phyloP scores from a whole-genome alignment of 2,797 vertebrate genomes.

The Clamator glandarius region DNA sequence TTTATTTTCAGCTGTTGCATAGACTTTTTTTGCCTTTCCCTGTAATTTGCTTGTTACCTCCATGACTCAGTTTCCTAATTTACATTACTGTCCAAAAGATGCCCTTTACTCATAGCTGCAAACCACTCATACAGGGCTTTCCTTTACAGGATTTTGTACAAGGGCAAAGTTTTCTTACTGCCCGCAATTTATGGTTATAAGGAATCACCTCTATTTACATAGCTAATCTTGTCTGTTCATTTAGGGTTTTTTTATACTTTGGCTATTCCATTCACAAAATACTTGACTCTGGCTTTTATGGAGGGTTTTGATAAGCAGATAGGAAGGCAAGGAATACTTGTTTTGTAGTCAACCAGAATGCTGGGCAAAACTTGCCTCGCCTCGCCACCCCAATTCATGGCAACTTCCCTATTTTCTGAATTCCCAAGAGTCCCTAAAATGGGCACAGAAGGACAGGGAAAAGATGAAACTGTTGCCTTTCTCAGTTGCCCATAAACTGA shows the following conservation, averaged over 20 bases:
- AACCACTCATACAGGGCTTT: not conserved
- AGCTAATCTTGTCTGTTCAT: not conserved
- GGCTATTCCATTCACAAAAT: not conserved
- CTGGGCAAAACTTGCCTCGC: not conserved
- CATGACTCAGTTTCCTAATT: not conserved
- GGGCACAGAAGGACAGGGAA: not conserved
- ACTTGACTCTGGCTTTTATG: not conserved
- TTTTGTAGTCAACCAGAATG: not conserved
- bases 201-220: not conserved
- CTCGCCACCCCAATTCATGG: not conserved
- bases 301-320: not conserved
- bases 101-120: not conserved
- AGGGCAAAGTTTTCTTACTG: not conserved
- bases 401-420: not conserved
- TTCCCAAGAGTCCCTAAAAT: not conserved
- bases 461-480: not conserved
- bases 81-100: not conserved
- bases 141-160: not conserved
- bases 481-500: not conserved
- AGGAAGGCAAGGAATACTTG: not conserved
- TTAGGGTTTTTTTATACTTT: not conserved
- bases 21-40: not conserved
- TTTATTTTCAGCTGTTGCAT: not conserved
- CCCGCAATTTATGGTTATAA: not conserved
- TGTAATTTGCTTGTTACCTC: not conserved